These are phyloP conservation scores for Heliconius charithonia DNA, from an alignment of 2,888 invertebrate species.

Conservation along the genomic window DNA sequence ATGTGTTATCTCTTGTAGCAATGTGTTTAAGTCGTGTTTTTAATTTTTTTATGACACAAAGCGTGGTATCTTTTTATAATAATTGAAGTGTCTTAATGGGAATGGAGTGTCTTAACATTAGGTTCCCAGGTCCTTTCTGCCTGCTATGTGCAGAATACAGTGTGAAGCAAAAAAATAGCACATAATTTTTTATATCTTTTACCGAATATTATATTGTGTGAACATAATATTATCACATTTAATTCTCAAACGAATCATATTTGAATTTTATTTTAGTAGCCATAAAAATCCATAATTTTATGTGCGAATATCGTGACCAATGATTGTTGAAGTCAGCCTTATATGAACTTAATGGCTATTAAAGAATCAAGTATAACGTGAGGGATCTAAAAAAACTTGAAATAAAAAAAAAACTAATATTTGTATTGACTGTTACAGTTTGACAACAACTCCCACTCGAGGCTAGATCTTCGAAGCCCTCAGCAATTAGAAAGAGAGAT, in stretches of 20 bases:
- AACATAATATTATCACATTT: not conserved
- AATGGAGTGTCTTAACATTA: too few species aligned
- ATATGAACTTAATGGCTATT: conserved; percentile 4
- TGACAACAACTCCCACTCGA: conserved; percentile 74
- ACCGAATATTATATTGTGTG: not conserved
- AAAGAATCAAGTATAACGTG: not conserved
- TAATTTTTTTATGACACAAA: not conserved
- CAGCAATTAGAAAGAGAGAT: conserved; percentile 86
- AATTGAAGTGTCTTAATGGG: too few species aligned
- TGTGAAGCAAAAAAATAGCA: too few species aligned
- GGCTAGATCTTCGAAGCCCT: conserved; percentile 83
- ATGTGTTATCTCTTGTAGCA: not conserved
- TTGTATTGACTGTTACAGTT: conserved; percentile 63
- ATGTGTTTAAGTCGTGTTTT: not conserved
- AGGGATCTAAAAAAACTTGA: not conserved
- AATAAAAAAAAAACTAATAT: not conserved
- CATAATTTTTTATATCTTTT: not conserved
- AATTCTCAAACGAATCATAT: not conserved
- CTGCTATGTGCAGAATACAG: too few species aligned
- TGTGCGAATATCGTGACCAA: conserved; percentile 33
- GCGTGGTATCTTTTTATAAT: not conserved
- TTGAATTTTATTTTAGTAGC: conserved; percentile 17
- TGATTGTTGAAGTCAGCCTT: conserved; percentile 22
- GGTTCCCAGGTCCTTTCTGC: too few species aligned
- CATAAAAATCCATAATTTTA: conserved; percentile 26